phyloP scores from a whole-genome alignment of 2,113 vertebrate genomes.

The Orientallactaga bullata region DNA sequence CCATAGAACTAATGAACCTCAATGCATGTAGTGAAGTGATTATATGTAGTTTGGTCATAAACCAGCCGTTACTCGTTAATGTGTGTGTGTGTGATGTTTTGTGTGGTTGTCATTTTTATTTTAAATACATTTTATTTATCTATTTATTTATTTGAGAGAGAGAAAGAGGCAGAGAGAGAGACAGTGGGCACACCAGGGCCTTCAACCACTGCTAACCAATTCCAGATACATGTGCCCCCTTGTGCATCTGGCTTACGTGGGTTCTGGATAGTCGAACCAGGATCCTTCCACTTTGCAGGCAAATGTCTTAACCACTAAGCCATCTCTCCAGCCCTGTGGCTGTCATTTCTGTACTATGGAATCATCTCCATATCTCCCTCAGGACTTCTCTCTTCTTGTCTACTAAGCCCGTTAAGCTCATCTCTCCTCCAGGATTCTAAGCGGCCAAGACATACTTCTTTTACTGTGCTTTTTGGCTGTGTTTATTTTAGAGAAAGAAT shows the following conservation, averaged over 20 bases:
- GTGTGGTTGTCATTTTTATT: not conserved
- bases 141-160: too few relatives aligned
- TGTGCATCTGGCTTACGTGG: too few relatives aligned
- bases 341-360: not conserved
- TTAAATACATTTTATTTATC: too few relatives aligned
- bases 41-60: not conserved
- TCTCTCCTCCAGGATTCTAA: not conserved
- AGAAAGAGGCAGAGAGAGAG: too few relatives aligned
- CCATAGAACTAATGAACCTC: not conserved
- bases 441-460: not conserved
- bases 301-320: too few relatives aligned
- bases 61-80: not conserved
- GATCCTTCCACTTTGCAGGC: too few relatives aligned
- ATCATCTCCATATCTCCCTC: not conserved
- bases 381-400: not conserved
- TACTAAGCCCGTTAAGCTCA: not conserved
- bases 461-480: not conserved
- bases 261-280: too few relatives aligned
- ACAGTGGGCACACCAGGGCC: too few relatives aligned
- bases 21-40: not conserved
- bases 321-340: too few relatives aligned
- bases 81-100: not conserved
- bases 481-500: conserved; percentile 33
- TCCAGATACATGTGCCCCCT: too few relatives aligned
- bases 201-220: too few relatives aligned